Percentiles rank a stretch among this genome's conserved stretches.
phyloP scores from a whole-genome alignment of 2,888 invertebrate genomes.

The Brachypalpus laphriformis region DNA sequence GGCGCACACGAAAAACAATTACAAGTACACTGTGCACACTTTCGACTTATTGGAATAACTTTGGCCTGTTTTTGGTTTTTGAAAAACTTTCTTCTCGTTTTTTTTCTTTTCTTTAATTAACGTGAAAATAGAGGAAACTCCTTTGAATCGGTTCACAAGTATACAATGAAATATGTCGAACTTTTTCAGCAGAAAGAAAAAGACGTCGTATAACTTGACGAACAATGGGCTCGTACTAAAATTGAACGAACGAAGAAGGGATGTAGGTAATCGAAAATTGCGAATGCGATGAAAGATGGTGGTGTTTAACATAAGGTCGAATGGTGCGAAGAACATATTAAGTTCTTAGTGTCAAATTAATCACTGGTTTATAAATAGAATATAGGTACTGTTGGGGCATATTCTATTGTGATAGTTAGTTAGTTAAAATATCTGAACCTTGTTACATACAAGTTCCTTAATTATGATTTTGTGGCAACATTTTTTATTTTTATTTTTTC shows the following conservation, averaged over 20 bases:
- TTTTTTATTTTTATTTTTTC: too few species aligned
- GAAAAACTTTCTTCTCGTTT: not conserved
- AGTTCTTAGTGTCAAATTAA: too few species aligned
- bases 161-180: slow-evolving; percentile 53
- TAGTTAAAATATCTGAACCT: too few species aligned
- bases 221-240: slow-evolving; percentile 36
- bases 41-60: slow-evolving; percentile 1
- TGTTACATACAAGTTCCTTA: too few species aligned
- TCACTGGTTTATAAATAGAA: not conserved
- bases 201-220: slow-evolving; percentile 52
- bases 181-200: slow-evolving; percentile 52
- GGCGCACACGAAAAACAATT: slow-evolving; percentile 37
- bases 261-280: slow-evolving; percentile 22
- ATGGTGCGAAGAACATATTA: not conserved
- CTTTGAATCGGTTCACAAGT: slow-evolving; percentile 45
- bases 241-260: slow-evolving; percentile 9
- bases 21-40: slow-evolving; percentile 12
- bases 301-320: not conserved
- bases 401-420: too few species aligned
- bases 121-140: slow-evolving; percentile 20
- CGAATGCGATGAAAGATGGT: not conserved
- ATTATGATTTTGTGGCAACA: too few species aligned
- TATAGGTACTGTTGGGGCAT: too few species aligned
- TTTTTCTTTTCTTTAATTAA: not conserved
- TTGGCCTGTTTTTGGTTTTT: not conserved